phyloP scores from a whole-genome alignment of 92 coral and sea anemone genomes.

The Palythoa heliodiscus region DNA sequence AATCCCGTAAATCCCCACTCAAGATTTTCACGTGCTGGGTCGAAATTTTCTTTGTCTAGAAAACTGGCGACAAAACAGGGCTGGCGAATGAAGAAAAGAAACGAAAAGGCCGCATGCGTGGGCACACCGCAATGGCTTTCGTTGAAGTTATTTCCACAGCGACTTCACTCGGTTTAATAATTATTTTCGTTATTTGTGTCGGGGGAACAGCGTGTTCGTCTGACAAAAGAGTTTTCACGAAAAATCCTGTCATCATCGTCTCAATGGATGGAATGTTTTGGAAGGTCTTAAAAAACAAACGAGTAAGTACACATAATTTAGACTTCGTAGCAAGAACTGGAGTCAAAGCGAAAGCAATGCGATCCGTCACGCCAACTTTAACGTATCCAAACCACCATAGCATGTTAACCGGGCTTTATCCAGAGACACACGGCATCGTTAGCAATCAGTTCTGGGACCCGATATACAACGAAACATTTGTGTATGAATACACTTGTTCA shows the following conservation, averaged over 20 bases:
- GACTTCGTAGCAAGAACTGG: conserved; percentile 52
- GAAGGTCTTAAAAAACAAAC: background rate
- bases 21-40: conserved; percentile 13
- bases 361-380: conserved; percentile 25
- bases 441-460: conserved; percentile 48
- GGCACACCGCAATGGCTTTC: conserved; percentile 1
- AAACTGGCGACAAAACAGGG: background rate
- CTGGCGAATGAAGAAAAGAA: background rate
- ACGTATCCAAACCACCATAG: conserved; percentile 57
- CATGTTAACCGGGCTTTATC: conserved; percentile 42
- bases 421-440: conserved; percentile 52
- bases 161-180: background rate
- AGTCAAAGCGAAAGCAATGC: conserved; percentile 35
- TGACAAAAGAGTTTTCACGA: background rate
- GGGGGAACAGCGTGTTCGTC: background rate
- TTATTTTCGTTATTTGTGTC: background rate
- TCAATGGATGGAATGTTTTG: conserved; percentile 41
- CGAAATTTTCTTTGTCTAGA: too few species aligned
- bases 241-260: conserved; percentile 34
- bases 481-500: conserved; percentile 33
- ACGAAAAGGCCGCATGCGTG: background rate
- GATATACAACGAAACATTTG: conserved; percentile 35
- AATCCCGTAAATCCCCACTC: conserved; percentile 5
- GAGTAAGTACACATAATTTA: conserved; percentile 22
- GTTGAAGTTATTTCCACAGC: background rate